Base-by-base conservation (phyloP, 2,113 vertebrate genomes). In the Sarotherodon lohbergeri region DNA sequence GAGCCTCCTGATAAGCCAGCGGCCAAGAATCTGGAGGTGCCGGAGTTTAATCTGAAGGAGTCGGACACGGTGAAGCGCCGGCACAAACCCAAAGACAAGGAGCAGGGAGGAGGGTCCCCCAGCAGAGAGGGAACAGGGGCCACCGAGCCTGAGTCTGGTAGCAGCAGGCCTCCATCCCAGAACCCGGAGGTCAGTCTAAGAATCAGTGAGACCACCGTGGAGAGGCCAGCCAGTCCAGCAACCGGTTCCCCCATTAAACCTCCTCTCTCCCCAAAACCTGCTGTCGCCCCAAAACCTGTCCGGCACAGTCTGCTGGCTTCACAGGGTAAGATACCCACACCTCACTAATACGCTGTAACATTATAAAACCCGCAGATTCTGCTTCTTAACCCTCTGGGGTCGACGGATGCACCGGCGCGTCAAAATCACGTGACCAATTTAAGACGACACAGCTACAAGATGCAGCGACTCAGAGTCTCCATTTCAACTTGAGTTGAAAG, bases 21-120 rank as follows among this genome's bases (percentile, higher is more conserved):
- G 2, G 8, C 83, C 89, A 96, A 93, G 79, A 94, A 59, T 32
- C 91, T 8, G 0, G 96, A 96, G 0, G 59, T 97, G 22, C 97
- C 97, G 0, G 97, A 99, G 93, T 99, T 99, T 85, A 98, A 99
- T 83, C 97, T 99, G 88, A 99, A 97, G 0, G 98, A 99, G 93
- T 99, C 98, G 0, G 98, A 99, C 95, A 99, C 98, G 0, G 98
- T 99, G 55, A 99, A 99, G 91, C 97, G 98, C 19, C 94, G 98
- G 19, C 98, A 98, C 24, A 97, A 97, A 80, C 96, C 95, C 92
- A 97, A 96, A 90, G 98, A 99, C 93, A 97, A 96, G 85, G 98
- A 98, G 86, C 95, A 96, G 0, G 94, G 94, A 4, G 92, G 91
- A 2, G 71, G 68, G 86, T 0, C 96, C 91, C 78, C 63, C 88